Conservation (phyloP, 2,113 vertebrate species). For the Campylomormyrus tamandua region DNA sequence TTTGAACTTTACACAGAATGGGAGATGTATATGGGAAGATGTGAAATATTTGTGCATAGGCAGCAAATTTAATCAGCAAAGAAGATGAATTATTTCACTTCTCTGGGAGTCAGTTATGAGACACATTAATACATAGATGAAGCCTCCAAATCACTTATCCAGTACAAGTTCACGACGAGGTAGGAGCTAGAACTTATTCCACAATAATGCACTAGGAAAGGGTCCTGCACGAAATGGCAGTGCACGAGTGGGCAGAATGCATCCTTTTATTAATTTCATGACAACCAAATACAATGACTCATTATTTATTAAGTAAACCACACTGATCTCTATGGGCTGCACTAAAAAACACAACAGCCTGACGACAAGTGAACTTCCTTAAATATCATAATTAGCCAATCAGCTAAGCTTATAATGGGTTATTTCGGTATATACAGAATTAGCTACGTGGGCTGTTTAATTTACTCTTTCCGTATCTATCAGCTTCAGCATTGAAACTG, state of each 20-base stretch:
- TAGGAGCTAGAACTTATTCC: background rate
- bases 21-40: background rate
- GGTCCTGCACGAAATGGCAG: background rate
- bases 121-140: background rate
- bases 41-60: background rate
- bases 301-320: background rate
- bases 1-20: background rate
- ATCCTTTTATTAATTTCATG: background rate
- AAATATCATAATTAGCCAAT: background rate
- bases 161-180: background rate
- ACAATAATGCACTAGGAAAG: background rate
- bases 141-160: background rate
- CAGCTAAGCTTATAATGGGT: background rate
- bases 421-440: background rate
- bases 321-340: background rate
- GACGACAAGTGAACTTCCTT: background rate
- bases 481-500: background rate
- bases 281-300: background rate
- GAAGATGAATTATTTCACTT: slow-evolving; percentile 1
- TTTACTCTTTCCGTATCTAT: background rate
- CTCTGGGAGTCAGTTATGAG: background rate
- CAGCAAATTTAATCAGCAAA: slow-evolving; percentile 4
- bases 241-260: background rate
- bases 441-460: background rate
- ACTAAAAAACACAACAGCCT: background rate